Evolutionary conservation across 2,888 invertebrate species (phyloP).

Genomic region (Platycheirus albimanus): DNA sequence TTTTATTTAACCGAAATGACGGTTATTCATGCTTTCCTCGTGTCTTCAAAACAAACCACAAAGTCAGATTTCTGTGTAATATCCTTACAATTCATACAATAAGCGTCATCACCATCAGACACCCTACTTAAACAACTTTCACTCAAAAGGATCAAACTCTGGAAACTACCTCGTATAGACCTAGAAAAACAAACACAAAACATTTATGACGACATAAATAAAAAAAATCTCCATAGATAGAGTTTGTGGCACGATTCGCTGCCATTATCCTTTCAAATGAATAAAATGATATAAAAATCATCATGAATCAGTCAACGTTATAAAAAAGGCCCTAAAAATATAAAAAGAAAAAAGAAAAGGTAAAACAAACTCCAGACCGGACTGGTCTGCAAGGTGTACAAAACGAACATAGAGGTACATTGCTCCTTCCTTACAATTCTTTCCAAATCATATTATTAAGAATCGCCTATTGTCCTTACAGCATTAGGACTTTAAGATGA

Average conservation of each 20-base stretch:
- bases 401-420: slow-evolving; percentile 17
- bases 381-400: slow-evolving; percentile 57
- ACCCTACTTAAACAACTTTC: slow-evolving; percentile 61
- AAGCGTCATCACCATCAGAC: not conserved
- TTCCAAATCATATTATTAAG: slow-evolving; percentile 47
- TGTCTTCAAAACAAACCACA: slow-evolving; percentile 46
- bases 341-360: slow-evolving; percentile 5
- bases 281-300: slow-evolving; percentile 68
- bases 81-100: slow-evolving; percentile 47
- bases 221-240: slow-evolving; percentile 10
- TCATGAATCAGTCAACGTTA: slow-evolving; percentile 55
- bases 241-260: slow-evolving; percentile 51
- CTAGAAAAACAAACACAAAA: not conserved
- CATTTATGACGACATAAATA: slow-evolving; percentile 22
- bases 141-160: slow-evolving; percentile 55
- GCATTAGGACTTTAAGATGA: slow-evolving; percentile 58
- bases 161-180: slow-evolving; percentile 13
- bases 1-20: no score
- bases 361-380: slow-evolving; percentile 14
- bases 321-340: slow-evolving; percentile 56
- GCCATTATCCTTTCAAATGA: slow-evolving; percentile 43
- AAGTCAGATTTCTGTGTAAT: slow-evolving; percentile 63
- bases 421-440: slow-evolving; percentile 35
- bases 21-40: no score
- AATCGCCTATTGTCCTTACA: slow-evolving; percentile 65